phyloP scores from a whole-genome alignment of 2,797 vertebrate species.

The Melanotaenia maccullochi region DNA sequence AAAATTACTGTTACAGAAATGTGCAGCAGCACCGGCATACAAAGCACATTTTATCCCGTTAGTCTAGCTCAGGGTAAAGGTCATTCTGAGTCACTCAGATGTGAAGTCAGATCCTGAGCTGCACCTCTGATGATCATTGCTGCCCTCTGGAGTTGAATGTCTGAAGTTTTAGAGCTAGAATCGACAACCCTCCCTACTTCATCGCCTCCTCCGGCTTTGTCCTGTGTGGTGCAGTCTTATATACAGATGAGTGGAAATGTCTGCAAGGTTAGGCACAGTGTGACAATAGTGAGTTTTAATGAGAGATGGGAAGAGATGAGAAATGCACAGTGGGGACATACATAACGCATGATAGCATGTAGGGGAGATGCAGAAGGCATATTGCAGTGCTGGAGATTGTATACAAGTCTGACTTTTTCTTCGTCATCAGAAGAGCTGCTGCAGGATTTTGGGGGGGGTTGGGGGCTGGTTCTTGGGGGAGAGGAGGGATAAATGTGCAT shows the following conservation, averaged over 20 bases:
- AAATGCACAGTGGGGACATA: constrained; percentile 8
- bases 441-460: constrained; percentile 50
- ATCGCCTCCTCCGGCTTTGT: constrained; percentile 52
- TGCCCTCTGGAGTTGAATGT: constrained; percentile 65
- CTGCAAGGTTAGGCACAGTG: constrained; percentile 60
- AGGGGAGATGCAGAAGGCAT: constrained; percentile 27
- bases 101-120: constrained; percentile 41
- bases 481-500: constrained; percentile 41
- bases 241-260: constrained; percentile 65
- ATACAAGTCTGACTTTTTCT: constrained; percentile 63
- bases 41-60: constrained; percentile 38
- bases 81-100: constrained; percentile 45
- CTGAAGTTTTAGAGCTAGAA: constrained; percentile 42
- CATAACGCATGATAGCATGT: constrained; percentile 14
- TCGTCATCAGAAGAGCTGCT: constrained; percentile 71
- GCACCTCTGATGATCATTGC: constrained; percentile 34
- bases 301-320: constrained; percentile 9
- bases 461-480: constrained; percentile 31
- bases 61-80: constrained; percentile 43
- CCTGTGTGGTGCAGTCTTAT: constrained; percentile 74
- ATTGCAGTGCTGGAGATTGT: constrained; percentile 42
- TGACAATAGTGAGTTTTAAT: constrained; percentile 39
- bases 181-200: constrained; percentile 19
- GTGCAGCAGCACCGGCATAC: constrained; percentile 21
- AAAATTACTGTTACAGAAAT: constrained; percentile 15